Percentiles rank a stretch among this genome's conserved stretches.
Conservation (phyloP, 2,797 vertebrate species). For the Limosa lapponica region DNA sequence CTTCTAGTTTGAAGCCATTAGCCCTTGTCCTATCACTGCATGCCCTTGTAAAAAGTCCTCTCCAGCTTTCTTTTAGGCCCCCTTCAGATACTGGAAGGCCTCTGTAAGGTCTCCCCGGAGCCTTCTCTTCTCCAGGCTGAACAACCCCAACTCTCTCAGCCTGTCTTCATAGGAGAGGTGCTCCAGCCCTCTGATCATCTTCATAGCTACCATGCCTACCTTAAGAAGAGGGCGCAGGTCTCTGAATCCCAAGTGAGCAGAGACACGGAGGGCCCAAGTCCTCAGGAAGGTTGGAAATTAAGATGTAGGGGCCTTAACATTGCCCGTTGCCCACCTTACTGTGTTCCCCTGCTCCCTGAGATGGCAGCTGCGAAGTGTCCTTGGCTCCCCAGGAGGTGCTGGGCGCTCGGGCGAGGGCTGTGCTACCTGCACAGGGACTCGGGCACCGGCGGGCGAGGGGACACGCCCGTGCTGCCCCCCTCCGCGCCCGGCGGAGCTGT, state of each 20-base stretch:
- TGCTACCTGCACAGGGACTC: not conserved
- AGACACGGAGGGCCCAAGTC: not conserved
- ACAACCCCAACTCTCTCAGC: not conserved
- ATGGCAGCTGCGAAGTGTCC: accelerated
- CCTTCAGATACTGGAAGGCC: not conserved
- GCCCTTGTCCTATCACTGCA: not conserved
- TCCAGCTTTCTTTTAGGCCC: not conserved
- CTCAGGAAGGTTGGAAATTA: not conserved
- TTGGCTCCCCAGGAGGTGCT: not conserved
- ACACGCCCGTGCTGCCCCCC: too few species aligned
- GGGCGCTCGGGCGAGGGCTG: accelerated
- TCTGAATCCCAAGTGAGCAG: not conserved
- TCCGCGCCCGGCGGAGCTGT: slow-evolving; percentile 64
- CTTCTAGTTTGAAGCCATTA: not conserved
- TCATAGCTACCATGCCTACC: not conserved
- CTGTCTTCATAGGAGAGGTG: not conserved
- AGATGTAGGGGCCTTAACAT: accelerated
- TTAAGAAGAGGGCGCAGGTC: not conserved
- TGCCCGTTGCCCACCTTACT: accelerated
- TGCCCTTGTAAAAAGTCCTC: not conserved
- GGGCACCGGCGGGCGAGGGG: too few species aligned
- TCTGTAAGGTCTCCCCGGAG: not conserved
- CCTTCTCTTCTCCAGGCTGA: not conserved
- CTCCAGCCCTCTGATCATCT: not conserved
- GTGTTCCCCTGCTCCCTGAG: not conserved